Evolutionary conservation across 2,888 invertebrate species (phyloP).

Genomic region (Synergus itoensis): DNA sequence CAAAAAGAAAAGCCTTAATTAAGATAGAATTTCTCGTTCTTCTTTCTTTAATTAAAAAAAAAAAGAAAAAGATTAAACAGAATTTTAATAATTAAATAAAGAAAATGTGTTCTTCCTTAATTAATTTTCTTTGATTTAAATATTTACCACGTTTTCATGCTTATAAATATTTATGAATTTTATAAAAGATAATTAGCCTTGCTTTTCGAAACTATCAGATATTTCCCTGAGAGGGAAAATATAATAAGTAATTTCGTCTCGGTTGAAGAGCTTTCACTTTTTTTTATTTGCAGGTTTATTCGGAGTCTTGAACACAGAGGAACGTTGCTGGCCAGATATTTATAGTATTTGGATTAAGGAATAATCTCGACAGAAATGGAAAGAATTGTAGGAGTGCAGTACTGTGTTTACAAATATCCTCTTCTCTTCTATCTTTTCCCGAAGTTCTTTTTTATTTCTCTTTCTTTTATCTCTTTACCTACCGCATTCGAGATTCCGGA

Average conservation of each 20-base stretch:
- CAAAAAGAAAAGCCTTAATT: too few species aligned
- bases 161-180: conserved; percentile 1
- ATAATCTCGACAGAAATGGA: conserved; percentile 69
- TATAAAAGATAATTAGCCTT: background rate
- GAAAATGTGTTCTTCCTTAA: background rate
- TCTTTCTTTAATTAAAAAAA: too few species aligned
- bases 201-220: background rate
- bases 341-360: conserved; percentile 75
- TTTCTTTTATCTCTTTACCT: conserved; percentile 52
- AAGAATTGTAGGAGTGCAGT: conserved; percentile 62
- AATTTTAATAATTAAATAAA: too few species aligned
- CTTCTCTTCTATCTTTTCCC: conserved; percentile 52
- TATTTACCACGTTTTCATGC: background rate
- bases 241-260: conserved; percentile 45
- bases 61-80: too few species aligned
- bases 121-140: background rate
- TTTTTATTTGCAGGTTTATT: conserved; percentile 65
- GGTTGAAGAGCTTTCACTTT: conserved; percentile 45
- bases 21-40: too few species aligned
- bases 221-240: background rate
- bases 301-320: conserved; percentile 62
- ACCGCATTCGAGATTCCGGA: conserved; percentile 45
- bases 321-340: conserved; percentile 69
- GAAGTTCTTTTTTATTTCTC: conserved; percentile 52
- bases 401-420: conserved; percentile 74